Percentiles rank a stretch among this genome's conserved stretches.
These are phyloP conservation scores for Amyelois transitella DNA, from an alignment of 1,140 invertebrate genomes.

Conservation along the genomic window DNA sequence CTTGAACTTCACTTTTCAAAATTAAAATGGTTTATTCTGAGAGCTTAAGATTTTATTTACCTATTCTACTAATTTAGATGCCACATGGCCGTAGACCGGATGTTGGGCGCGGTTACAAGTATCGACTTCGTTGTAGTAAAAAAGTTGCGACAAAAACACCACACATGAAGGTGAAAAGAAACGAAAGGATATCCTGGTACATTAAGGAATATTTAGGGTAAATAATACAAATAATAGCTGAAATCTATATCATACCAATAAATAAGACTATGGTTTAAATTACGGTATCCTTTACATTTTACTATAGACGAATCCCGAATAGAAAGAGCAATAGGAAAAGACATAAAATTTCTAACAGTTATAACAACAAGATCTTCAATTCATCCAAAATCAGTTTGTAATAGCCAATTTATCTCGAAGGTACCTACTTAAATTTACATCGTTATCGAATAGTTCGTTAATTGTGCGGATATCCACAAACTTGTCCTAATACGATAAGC, in stretches of 20 bases:
- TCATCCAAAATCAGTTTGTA: slow-evolving; percentile 4
- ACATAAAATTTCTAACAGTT: too few species aligned
- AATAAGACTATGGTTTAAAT: too few species aligned
- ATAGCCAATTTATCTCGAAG: slow-evolving; percentile 2
- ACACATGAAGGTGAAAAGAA: neutral
- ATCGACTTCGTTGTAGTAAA: neutral
- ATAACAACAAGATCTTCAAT: too few species aligned
- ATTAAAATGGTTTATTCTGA: too few species aligned
- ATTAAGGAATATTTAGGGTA: too few species aligned
- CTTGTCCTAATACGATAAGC: slow-evolving; percentile 46
- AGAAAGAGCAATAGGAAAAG: too few species aligned
- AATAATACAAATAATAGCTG: too few species aligned
- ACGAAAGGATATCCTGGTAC: neutral
- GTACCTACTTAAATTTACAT: neutral
- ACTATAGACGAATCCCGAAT: too few species aligned
- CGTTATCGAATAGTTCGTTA: neutral
- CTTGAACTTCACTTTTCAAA: too few species aligned
- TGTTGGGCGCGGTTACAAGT: too few species aligned
- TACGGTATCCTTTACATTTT: too few species aligned
- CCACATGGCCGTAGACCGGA: neutral
- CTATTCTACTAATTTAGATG: neutral
- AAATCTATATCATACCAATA: too few species aligned
- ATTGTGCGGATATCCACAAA: slow-evolving; percentile 13
- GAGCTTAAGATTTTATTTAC: neutral
- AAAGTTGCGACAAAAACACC: neutral